phyloP scores from a whole-genome alignment of 2,888 invertebrate species.

The Aphodius granarius region DNA sequence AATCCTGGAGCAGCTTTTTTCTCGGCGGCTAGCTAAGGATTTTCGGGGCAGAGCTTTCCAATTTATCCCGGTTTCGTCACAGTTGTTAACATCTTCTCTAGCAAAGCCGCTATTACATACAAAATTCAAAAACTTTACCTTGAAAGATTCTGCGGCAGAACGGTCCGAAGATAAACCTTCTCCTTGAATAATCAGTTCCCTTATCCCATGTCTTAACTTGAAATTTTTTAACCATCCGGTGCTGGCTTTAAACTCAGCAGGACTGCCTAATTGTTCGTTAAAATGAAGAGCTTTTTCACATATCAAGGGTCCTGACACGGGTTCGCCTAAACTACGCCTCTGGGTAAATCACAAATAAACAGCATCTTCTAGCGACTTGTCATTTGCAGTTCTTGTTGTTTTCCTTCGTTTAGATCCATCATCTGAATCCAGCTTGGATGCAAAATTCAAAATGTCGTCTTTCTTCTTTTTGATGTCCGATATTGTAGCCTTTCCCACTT shows the following conservation, averaged over 20 bases:
- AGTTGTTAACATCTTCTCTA: slow-evolving; percentile 33
- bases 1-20: slow-evolving; percentile 32
- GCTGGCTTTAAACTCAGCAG: slow-evolving; percentile 30
- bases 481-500: slow-evolving; percentile 8
- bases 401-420: slow-evolving; percentile 18
- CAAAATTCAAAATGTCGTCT: too few relatives aligned
- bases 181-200: slow-evolving; percentile 30
- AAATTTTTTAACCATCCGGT: slow-evolving; percentile 33
- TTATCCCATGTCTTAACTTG: slow-evolving; percentile 32
- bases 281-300: slow-evolving; percentile 29
- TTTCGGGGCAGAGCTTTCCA: slow-evolving; percentile 35
- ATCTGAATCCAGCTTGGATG: neutral
- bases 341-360: slow-evolving; percentile 25
- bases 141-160: slow-evolving; percentile 23
- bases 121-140: slow-evolving; percentile 16
- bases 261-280: slow-evolving; percentile 22
- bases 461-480: slow-evolving; percentile 13
- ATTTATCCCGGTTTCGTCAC: slow-evolving; percentile 35
- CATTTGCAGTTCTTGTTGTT: slow-evolving; percentile 12
- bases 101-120: slow-evolving; percentile 12
- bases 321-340: slow-evolving; percentile 20
- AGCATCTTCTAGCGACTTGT: slow-evolving; percentile 18
- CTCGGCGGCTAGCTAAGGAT: slow-evolving; percentile 30
- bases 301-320: slow-evolving; percentile 27
- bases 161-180: slow-evolving; percentile 40